phyloP scores from a whole-genome alignment of 2,888 invertebrate species.

The Tetranychus piercei region DNA sequence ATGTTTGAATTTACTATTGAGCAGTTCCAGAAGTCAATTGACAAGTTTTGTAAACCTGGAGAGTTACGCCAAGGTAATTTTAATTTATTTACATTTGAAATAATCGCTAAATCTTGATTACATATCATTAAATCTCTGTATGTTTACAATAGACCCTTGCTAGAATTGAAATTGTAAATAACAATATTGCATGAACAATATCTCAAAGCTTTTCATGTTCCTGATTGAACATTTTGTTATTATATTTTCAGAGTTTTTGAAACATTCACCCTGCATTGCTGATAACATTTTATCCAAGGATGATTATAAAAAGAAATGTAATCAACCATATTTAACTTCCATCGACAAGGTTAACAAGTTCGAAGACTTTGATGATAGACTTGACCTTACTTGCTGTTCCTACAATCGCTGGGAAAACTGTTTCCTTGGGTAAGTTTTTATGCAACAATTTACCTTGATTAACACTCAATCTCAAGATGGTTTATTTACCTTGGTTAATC shows the following conservation, averaged over 20 bases:
- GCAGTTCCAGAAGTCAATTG: conserved; percentile 16
- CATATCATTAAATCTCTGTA: too few relatives aligned
- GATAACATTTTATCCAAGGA: conserved; percentile 19
- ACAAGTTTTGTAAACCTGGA: conserved; percentile 19
- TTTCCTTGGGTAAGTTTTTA: conserved; percentile 5
- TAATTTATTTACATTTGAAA: neutral
- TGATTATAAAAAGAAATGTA: conserved; percentile 18
- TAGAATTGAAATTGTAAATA: too few relatives aligned
- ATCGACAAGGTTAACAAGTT: conserved; percentile 17
- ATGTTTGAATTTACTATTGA: conserved; percentile 20
- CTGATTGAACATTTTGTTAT: neutral
- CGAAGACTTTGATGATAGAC: conserved; percentile 18
- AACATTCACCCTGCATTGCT: conserved; percentile 21
- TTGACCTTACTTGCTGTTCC: conserved; percentile 21
- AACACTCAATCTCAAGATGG: neutral
- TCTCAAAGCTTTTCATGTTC: too few relatives aligned
- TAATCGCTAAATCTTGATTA: neutral
- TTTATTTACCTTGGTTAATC: neutral
- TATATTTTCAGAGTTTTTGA: conserved; percentile 16
- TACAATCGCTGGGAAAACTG: conserved; percentile 20
- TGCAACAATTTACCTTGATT: neutral
- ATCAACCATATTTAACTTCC: conserved; percentile 16
- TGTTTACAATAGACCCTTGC: too few relatives aligned
- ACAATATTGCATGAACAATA: too few relatives aligned
- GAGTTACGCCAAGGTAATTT: neutral